A percentile compares a stretch with the other conserved stretches of the same genome.
Evolutionary conservation across 1,140 invertebrate genomes (phyloP).

Genomic region (Megalopta genalis): DNA sequence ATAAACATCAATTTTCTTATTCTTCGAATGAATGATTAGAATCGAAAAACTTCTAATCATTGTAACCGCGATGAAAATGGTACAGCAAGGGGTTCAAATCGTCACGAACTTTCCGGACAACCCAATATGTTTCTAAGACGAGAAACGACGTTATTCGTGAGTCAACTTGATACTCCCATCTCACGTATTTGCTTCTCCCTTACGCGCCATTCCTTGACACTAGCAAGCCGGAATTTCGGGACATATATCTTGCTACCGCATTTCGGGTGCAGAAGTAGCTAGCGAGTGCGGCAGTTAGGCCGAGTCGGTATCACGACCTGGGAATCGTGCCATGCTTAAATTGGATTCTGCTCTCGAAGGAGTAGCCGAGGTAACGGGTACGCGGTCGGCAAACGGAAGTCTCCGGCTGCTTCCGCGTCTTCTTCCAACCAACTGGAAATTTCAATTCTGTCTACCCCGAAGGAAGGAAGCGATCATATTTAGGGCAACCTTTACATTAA

Average conservation of each 20-base stretch:
- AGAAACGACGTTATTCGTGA: slow-evolving; percentile 1
- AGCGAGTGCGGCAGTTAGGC: slow-evolving; percentile 39
- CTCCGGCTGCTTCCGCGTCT: slow-evolving; percentile 57
- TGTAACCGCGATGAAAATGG: no score
- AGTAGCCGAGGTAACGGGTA: slow-evolving; percentile 54
- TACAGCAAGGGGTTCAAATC: background rate
- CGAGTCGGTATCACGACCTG: slow-evolving; percentile 56
- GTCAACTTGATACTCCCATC: slow-evolving; percentile 3
- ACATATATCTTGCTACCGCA: background rate
- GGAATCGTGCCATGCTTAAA: slow-evolving; percentile 67
- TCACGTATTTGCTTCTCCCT: slow-evolving; percentile 20
- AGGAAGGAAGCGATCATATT: slow-evolving; percentile 61
- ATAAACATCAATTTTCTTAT: no score
- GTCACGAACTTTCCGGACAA: background rate
- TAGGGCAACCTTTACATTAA: slow-evolving; percentile 59
- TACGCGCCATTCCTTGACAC: background rate
- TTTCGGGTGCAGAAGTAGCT: slow-evolving; percentile 35
- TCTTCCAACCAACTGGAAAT: slow-evolving; percentile 61
- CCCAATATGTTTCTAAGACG: background rate
- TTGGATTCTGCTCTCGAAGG: slow-evolving; percentile 68
- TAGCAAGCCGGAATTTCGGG: background rate
- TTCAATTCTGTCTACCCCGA: slow-evolving; percentile 60
- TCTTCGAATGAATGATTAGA: no score
- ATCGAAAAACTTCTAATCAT: no score
- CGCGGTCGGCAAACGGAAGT: slow-evolving; percentile 64